Base-by-base conservation (phyloP, 2,888 invertebrate species). In the Listrodromus nycthemerus region DNA sequence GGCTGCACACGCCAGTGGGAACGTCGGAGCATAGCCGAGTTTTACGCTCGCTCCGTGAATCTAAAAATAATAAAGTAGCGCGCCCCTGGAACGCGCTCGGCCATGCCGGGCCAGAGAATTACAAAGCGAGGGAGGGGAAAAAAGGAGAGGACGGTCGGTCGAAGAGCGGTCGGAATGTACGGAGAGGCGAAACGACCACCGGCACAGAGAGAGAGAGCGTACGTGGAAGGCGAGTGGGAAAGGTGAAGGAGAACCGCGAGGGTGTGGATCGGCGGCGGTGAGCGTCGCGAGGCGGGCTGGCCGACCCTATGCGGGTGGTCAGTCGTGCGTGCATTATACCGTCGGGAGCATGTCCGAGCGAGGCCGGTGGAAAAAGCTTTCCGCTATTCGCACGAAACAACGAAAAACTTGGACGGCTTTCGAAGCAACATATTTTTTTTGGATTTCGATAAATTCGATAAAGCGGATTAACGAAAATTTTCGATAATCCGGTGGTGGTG, bases 251-350 rank as follows among this genome's bases (percentile, higher is more conserved):
- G 82, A 83, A 45, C 16, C 24, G 83, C 78, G 87, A 78, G 84
- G 83, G 85, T 82, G 77, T 75, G 81, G 84, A 84, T 81, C 78
- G 50, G 82, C 79, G 84, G 87, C 88, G 91, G 91, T 91, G 91
- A 91, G 91, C 91, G 89, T 90, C 87, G 90, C 88, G 90, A 90
- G 89, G 41, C 41, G 41, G 88, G 86, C 86, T 85, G 76, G 52
- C 45, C 84, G 85, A 74, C 87, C 86, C 88, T 86, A 89, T 89
- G 88, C 86, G 86, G 86, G 81, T 75, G 86, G 86, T 82, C 88
- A 88, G 88, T 88, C 86, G 88, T 85, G 87, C 87, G 87, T 88
- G 87, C 81, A 86, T 86, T 85, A 88, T 85, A 88, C 84, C 84
- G 86, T 84, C 74, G 77, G 81, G 80, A 85, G 84, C 87, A 87